These are phyloP conservation scores for Plumapathes pennacea DNA, from an alignment of 92 coral and sea anemone species.

Conservation along the genomic window DNA sequence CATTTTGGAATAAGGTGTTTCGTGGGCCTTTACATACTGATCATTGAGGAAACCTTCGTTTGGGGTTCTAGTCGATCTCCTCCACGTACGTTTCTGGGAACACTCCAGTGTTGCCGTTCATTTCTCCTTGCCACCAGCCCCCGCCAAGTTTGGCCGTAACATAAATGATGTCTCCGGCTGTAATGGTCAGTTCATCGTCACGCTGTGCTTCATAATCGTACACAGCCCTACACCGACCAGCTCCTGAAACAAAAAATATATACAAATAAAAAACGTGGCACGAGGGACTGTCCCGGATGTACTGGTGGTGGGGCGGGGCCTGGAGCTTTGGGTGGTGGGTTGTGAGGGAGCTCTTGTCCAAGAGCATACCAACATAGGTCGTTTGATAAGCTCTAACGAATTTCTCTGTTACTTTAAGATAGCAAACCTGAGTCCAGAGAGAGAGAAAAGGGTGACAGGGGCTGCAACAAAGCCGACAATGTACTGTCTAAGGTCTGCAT, in stretches of 20 bases:
- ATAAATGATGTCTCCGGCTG: slow-evolving; percentile 76
- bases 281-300: too few species aligned
- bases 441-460: too few species aligned
- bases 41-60: background rate
- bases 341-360: too few species aligned
- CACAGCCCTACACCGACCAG: slow-evolving; percentile 71
- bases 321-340: too few species aligned
- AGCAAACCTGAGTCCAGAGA: too few species aligned
- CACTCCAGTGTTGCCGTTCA: slow-evolving; percentile 70
- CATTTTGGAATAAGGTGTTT: background rate
- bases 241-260: slow-evolving; percentile 31
- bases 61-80: slow-evolving; percentile 68
- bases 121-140: slow-evolving; percentile 99
- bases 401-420: too few species aligned
- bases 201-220: slow-evolving; percentile 89
- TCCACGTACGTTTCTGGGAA: slow-evolving; percentile 94
- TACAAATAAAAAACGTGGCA: too few species aligned
- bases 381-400: too few species aligned
- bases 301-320: too few species aligned
- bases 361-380: too few species aligned
- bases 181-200: slow-evolving; percentile 85
- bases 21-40: background rate
- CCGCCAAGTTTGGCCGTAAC: slow-evolving; percentile 73
- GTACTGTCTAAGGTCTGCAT: too few species aligned
- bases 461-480: too few species aligned